Conservation (phyloP, 2,797 vertebrate genomes). For the Pitangus sulphuratus region DNA sequence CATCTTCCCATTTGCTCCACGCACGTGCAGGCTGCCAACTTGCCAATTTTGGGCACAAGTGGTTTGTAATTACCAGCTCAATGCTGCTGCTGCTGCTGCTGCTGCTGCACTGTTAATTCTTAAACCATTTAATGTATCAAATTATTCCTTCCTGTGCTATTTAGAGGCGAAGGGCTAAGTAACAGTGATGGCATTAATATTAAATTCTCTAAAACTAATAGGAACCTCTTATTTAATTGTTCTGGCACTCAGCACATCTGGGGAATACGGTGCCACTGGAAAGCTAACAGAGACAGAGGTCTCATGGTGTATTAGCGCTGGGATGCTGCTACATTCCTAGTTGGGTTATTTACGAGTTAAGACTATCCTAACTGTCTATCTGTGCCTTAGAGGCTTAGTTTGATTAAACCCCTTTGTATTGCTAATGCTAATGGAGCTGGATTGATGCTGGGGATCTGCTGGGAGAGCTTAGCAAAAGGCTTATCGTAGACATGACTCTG, state of each 20-base stretch:
- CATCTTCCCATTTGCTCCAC: not conserved
- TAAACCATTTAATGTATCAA: not conserved
- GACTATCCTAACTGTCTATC: not conserved
- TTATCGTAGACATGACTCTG: not conserved
- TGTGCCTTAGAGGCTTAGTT: conserved; percentile 30
- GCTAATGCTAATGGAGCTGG: not conserved
- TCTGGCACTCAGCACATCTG: not conserved
- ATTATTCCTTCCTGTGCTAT: conserved; percentile 42
- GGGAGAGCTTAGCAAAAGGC: not conserved
- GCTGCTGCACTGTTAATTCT: conserved; percentile 27
- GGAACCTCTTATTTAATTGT: conserved; percentile 44
- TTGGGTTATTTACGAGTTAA: not conserved
- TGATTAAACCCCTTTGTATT: conserved; percentile 25
- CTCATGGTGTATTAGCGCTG: not conserved
- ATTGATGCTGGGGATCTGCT: not conserved
- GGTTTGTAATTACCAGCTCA: conserved; percentile 29
- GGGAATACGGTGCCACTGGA: not conserved
- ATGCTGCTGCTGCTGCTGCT: conserved; percentile 30
- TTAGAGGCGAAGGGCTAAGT: conserved; percentile 13
- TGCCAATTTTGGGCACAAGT: not conserved
- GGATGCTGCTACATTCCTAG: not conserved
- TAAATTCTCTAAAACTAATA: conserved; percentile 27
- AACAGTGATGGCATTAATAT: conserved; percentile 9
- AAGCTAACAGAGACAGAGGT: not conserved
- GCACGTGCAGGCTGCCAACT: not conserved